Percentiles rank a stretch among this genome's conserved stretches.
These are phyloP conservation scores for Hylomyscus alleni DNA, from an alignment of 2,797 vertebrate genomes.

Conservation along the genomic window DNA sequence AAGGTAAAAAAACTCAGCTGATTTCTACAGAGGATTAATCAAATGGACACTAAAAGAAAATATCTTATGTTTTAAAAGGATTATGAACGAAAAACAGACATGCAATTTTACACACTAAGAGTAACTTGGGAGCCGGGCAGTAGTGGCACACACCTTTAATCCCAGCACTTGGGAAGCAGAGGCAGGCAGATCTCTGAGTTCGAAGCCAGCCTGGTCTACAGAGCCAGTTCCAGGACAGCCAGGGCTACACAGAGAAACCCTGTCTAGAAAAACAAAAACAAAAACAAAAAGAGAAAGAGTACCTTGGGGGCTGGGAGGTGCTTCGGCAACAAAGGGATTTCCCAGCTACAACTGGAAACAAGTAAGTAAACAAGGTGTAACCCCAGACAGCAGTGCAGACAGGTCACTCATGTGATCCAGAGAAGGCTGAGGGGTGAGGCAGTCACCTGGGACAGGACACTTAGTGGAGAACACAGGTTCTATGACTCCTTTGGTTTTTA, in stretches of 20 bases:
- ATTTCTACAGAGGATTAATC: background rate
- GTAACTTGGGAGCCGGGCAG: background rate
- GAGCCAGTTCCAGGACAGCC: no score
- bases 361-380: background rate
- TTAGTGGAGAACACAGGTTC: background rate
- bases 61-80: background rate
- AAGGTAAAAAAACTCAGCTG: background rate
- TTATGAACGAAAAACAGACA: background rate
- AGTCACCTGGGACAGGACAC: background rate
- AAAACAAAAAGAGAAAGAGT: no score
- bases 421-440: background rate
- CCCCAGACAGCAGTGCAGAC: background rate
- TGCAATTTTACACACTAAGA: background rate
- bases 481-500: background rate
- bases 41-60: slow-evolving; percentile 1
- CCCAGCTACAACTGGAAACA: background rate
- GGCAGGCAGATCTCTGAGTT: no score
- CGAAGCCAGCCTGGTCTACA: no score
- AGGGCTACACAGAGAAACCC: no score
- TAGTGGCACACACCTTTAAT: no score
- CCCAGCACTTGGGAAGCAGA: no score
- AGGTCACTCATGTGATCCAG: background rate
- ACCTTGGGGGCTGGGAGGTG: background rate
- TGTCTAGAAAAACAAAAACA: no score
- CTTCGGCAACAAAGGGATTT: background rate